phyloP scores from a whole-genome alignment of 2,113 vertebrate genomes.

The Heteronetta atricapilla region DNA sequence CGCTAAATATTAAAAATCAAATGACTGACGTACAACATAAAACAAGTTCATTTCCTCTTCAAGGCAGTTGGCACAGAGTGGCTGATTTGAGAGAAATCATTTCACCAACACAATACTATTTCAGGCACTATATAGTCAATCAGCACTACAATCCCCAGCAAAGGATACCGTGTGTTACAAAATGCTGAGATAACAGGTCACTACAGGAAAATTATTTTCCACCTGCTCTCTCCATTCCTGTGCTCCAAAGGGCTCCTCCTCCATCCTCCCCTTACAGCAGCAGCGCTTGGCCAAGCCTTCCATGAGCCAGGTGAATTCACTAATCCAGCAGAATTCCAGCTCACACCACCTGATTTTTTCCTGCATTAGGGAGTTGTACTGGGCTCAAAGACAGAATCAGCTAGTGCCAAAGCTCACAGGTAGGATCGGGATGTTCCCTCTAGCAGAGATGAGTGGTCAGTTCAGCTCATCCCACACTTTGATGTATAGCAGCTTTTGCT shows the following conservation, averaged over 20 bases:
- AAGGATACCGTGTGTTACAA: background rate
- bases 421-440: background rate
- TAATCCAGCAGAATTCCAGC: background rate
- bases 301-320: background rate
- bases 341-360: background rate
- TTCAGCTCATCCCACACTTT: background rate
- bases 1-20: conserved; percentile 7
- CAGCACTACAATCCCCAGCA: background rate
- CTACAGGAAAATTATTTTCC: background rate
- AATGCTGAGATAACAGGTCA: background rate
- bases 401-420: background rate
- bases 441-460: background rate
- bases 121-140: background rate
- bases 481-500: background rate
- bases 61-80: background rate
- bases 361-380: background rate
- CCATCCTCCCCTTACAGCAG: background rate
- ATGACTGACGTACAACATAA: background rate
- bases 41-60: background rate
- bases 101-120: background rate
- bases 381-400: background rate
- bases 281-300: background rate
- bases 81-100: background rate
- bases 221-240: background rate
- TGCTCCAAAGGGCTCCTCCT: background rate